A percentile compares a stretch with the other conserved stretches of the same genome.
phyloP scores from a whole-genome alignment of 2,888 invertebrate genomes.

The Nephrotoma flavescens region DNA sequence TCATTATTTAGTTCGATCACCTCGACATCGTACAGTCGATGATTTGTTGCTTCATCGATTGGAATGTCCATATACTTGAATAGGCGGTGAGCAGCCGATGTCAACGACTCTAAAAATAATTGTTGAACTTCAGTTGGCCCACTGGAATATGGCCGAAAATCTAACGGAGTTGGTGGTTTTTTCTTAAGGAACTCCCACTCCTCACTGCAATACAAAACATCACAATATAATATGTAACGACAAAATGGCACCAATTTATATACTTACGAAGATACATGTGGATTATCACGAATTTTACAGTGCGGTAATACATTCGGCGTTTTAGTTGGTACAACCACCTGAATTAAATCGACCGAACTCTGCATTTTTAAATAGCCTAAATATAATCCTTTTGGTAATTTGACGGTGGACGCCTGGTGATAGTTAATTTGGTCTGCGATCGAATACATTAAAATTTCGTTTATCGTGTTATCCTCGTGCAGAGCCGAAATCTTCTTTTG shows the following conservation, averaged over 20 bases:
- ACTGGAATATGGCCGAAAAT: conserved; percentile 31
- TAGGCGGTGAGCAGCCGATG: conserved; percentile 56
- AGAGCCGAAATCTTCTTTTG: conserved; percentile 61
- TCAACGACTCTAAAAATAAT: conserved; percentile 62
- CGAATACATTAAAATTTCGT: conserved; percentile 72
- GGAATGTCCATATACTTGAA: conserved; percentile 70
- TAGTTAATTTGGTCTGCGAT: conserved; percentile 64
- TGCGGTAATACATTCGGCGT: conserved; percentile 92
- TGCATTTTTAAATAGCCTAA: conserved; percentile 93
- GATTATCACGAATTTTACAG: conserved; percentile 83
- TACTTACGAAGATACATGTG: conserved; percentile 86
- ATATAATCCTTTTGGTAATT: conserved; percentile 77
- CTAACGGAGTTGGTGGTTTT: conserved; percentile 31
- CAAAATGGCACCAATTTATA: background rate
- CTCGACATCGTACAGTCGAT: conserved; percentile 84
- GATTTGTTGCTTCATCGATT: conserved; percentile 49
- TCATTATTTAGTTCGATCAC: conserved; percentile 83
- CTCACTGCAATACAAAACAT: conserved; percentile 45
- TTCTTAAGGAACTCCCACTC: conserved; percentile 87
- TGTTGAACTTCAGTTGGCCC: conserved; percentile 60
- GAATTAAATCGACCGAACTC: conserved; percentile 87
- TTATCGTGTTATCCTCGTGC: conserved; percentile 59
- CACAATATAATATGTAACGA: background rate
- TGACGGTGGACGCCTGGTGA: conserved; percentile 58
- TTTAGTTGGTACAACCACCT: conserved; percentile 82